phyloP scores from a whole-genome alignment of 2,797 vertebrate species.

The Takifugu rubripes region DNA sequence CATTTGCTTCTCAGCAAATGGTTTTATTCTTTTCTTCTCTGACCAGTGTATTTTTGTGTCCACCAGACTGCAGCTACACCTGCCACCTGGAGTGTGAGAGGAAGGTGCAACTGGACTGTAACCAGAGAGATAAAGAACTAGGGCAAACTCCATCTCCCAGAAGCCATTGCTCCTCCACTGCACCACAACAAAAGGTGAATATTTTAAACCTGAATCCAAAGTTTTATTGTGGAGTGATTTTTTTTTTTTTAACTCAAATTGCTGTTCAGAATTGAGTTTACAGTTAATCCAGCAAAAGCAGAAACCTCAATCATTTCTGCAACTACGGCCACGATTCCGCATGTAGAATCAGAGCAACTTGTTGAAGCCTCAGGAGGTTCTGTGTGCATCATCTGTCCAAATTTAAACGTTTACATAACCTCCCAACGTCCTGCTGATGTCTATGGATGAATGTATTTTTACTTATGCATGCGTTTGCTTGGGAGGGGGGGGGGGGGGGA shows the following conservation, averaged over 20 bases:
- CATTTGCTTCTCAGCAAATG: background rate
- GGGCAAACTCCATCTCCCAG: slow-evolving; percentile 69
- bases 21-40: slow-evolving; percentile 7
- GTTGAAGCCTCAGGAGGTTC: no score
- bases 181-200: slow-evolving; percentile 59
- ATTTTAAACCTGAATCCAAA: background rate
- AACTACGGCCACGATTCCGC: no score
- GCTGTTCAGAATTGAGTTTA: no score
- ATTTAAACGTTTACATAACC: slow-evolving; percentile 49
- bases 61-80: slow-evolving; percentile 90
- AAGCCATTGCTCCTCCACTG: slow-evolving; percentile 41
- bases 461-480: slow-evolving; percentile 27
- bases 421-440: slow-evolving; percentile 16
- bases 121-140: slow-evolving; percentile 65
- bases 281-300: no score
- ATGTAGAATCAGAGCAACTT: no score
- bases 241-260: no score
- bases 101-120: slow-evolving; percentile 89
- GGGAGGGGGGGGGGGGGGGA: slow-evolving; percentile 22
- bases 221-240: no score
- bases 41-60: slow-evolving; percentile 29
- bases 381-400: slow-evolving; percentile 20
- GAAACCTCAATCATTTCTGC: no score
- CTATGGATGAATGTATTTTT: slow-evolving; percentile 31
- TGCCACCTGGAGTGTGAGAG: slow-evolving; percentile 87